Conservation (phyloP, 2,113 vertebrate genomes). For the Columba janthina region DNA sequence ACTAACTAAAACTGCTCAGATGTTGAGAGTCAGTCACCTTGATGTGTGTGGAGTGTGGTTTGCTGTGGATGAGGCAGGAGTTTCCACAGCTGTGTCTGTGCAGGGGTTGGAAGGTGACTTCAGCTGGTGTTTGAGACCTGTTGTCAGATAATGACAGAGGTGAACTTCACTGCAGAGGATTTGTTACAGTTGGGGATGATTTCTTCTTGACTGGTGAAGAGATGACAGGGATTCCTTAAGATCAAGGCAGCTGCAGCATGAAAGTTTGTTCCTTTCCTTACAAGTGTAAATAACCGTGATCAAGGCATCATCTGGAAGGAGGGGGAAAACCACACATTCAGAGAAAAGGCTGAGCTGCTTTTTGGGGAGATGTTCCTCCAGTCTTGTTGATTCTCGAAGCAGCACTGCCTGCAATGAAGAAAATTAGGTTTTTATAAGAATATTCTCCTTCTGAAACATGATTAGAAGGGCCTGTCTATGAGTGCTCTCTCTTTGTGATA, state of each 20-base stretch:
- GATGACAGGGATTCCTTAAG: not conserved
- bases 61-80: not conserved
- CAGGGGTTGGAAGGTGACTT: not conserved
- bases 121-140: not conserved
- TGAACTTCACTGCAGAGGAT: not conserved
- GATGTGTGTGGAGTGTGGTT: fast-evolving
- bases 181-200: not conserved
- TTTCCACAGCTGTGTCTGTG: not conserved
- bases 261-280: not conserved
- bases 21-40: not conserved
- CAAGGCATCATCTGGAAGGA: not conserved
- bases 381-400: not conserved
- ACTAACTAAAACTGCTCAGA: not conserved
- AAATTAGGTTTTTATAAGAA: fast-evolving
- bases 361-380: not conserved
- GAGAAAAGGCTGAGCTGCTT: not conserved
- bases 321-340: not conserved
- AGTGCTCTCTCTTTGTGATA: not conserved
- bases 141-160: not conserved
- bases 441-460: not conserved
- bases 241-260: too few species aligned
- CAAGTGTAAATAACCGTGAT: not conserved
- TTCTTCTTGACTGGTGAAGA: not conserved
- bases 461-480: fast-evolving
- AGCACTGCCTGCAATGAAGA: not conserved